Base-by-base conservation (phyloP, 2,888 invertebrate species). In the Tortricodes alternella region DNA sequence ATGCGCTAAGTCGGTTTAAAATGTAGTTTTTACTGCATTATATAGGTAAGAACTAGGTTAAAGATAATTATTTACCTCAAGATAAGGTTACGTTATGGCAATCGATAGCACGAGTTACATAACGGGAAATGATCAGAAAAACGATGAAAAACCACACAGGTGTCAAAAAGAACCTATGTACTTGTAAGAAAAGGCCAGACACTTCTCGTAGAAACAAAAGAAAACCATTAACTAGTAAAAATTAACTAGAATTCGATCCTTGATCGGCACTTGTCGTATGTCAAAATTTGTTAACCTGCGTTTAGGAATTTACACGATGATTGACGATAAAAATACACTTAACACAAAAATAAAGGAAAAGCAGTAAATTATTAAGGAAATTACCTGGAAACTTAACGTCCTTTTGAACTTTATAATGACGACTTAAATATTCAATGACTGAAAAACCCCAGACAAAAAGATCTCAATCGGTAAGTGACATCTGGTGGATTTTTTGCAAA, bases 91-190 rank as follows among this genome's bases (percentile, higher is more conserved):
- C 49, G 57, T 63, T 62, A 72, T 59, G 62, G 58, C 64, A 70
- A 78, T 75, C 73, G 73, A 79, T 82, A 66, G 59, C 53, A 56
- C 24, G 55, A 69, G 78, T 84, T 84, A 84, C 83, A 83, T 84
- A 84, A 84, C 79, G 62, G 56, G 56, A 62, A 63, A 62, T 59
- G 39, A 52, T 27, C 27, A n/a, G 27, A 55, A 55, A 55, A 43
- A n/a, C 16, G 0, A 23, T 21, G n/a, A 16, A 43, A 44, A 23
- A 32, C 18, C 9, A 23, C 13, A 9, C 9, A 7, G 16, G 4
- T 11, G 16, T 11, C 3, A 15, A 23, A 1, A 1, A 6, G 6
- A n/a, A 15, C 27, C 8, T 29, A 6, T 4, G 6, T 16, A 16
- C 9, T 16, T 7, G 7, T 5, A 24, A 6, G 6, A 27, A 21